Evolutionary conservation across 1,140 invertebrate genomes (phyloP), one percentile per base, ranked within the genome.

Genomic region (Lepeophtheirus salmonis): DNA sequence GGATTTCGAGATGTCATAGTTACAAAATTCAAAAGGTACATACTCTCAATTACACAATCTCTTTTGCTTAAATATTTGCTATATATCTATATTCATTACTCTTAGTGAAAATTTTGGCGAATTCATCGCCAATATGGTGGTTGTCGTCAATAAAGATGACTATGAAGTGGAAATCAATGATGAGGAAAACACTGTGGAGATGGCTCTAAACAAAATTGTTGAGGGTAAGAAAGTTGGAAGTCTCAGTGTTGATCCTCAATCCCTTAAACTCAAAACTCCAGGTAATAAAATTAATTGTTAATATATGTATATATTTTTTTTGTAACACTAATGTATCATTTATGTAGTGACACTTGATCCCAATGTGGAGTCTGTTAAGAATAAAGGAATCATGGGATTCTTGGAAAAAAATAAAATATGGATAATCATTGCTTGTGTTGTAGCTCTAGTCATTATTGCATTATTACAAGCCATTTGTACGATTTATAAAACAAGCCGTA

Each of bases 391-490:
- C 13, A 17, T 17, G 2, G 55, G 55, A 3, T 57, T 57, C 30
- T 18, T 57, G 41, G 77, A 80, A 1, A 77, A 77, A 64, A 79
- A 79, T 2, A 84, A 86, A 66, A 72, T 88, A 58, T 89, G 86
- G 73, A 81, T 86, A 62, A 83, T 90, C 12, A 74, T 86, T 49
- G 87, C 81, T 6, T 83, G 85, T 62, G 79, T 90, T 60, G 79
- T 76, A 13, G 85, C 84, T 0, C 70, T 92, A 56, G 72, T 89
- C 13, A 71, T 86, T 6, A 75, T 91, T 6, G 83, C 83, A 13
- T 64, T 90, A 2, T 74, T 90, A 17, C 88, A 91, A 73, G 86
- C 86, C 2, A 79, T 75, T 48, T 87, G 86, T 67, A 90, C 86
- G 1, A 78, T 91, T 61, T 83, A 83, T 68, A 80, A 78, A 66